Evolutionary conservation across 2,888 invertebrate species (phyloP).

Genomic region (Papilio demoleus): DNA sequence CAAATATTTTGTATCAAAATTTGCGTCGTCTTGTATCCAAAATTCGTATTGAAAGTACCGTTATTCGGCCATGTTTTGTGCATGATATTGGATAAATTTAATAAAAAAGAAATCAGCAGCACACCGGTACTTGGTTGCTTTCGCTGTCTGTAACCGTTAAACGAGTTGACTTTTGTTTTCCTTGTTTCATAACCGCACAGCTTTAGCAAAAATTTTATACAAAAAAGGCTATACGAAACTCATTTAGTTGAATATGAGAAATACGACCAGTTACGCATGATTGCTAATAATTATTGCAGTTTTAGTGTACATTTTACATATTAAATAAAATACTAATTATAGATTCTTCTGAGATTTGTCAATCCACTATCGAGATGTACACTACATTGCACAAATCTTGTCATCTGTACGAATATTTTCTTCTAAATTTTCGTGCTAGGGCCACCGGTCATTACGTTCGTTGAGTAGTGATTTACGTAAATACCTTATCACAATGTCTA

Average conservation of each 20-base stretch:
- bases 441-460: background rate
- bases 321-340: too few relatives aligned
- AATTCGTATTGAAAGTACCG: background rate
- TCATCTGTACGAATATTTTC: too few relatives aligned
- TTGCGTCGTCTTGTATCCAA: too few relatives aligned
- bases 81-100: background rate
- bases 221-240: too few relatives aligned
- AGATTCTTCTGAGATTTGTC: too few relatives aligned
- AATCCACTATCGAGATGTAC: too few relatives aligned
- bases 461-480: background rate
- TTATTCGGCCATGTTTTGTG: background rate
- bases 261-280: too few relatives aligned
- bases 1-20: background rate
- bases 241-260: too few relatives aligned
- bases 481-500: background rate
- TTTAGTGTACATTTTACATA: too few relatives aligned
- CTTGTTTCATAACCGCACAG: background rate
- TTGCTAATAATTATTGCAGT: too few relatives aligned
- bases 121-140: slow-evolving; percentile 26
- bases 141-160: slow-evolving; percentile 35
- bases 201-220: background rate
- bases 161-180: slow-evolving; percentile 27
- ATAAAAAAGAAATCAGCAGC: background rate
- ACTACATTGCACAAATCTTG: too few relatives aligned
- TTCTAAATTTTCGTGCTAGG: too few relatives aligned